Percentiles rank a stretch among this genome's conserved stretches.
These are phyloP conservation scores for Lepus americanus DNA, from an alignment of 2,113 vertebrate genomes.

Conservation along the genomic window DNA sequence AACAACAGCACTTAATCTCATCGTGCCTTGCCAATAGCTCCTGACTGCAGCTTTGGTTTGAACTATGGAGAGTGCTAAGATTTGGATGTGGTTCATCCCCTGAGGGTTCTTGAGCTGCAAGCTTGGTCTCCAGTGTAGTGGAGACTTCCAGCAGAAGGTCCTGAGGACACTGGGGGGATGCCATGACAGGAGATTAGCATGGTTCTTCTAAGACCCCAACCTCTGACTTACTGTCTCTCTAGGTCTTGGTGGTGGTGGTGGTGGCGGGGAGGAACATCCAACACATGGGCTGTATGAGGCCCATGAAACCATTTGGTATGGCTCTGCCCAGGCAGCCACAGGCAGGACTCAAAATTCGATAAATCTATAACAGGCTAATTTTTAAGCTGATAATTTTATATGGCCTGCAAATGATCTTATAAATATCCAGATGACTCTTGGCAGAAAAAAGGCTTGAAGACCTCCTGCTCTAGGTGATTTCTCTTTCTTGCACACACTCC, in stretches of 20 bases:
- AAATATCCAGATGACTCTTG: too few species aligned
- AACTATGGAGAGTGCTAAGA: not conserved
- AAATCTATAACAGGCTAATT: too few species aligned
- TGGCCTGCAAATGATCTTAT: too few species aligned
- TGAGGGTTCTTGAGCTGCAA: not conserved
- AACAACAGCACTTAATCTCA: conserved; percentile 48
- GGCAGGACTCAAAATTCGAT: too few species aligned
- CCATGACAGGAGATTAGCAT: not conserved
- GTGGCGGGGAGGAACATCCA: too few species aligned
- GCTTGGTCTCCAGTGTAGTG: not conserved
- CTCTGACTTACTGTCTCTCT: not conserved
- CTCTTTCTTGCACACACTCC: not conserved
- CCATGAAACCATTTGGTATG: too few species aligned
- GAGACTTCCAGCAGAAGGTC: not conserved
- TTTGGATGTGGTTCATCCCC: not conserved
- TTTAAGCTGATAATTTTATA: too few species aligned
- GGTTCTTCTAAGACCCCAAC: not conserved
- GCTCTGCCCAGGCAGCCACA: too few species aligned
- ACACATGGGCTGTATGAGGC: too few species aligned
- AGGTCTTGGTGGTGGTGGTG: not conserved
- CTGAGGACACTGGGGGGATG: not conserved
- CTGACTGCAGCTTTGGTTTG: not conserved
- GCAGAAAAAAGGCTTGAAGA: too few species aligned
- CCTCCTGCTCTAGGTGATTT: not conserved
- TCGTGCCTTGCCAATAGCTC: conserved; percentile 18